These are phyloP conservation scores for Sebastes nivosus DNA, from an alignment of 2,797 vertebrate species.

Conservation along the genomic window DNA sequence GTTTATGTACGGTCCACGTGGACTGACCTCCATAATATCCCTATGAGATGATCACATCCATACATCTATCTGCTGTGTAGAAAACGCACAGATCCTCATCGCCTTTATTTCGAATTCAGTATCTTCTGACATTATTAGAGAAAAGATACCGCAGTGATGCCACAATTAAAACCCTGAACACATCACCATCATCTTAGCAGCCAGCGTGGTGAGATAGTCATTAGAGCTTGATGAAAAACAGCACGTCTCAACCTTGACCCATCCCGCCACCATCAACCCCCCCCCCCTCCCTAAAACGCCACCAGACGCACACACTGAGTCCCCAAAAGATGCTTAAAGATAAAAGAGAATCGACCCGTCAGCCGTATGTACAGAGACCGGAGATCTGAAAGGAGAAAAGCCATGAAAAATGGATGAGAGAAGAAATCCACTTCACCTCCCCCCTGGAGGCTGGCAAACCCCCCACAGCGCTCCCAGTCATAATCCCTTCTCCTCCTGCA, in stretches of 20 bases:
- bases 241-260: conserved; percentile 65
- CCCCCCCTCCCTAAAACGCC: neutral
- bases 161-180: conserved; percentile 10
- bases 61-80: neutral
- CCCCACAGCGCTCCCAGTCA: conserved; percentile 76
- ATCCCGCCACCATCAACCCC: neutral
- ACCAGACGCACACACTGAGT: conserved; percentile 36
- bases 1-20: conserved; percentile 23
- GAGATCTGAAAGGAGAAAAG: conserved; percentile 81
- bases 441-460: conserved; percentile 72
- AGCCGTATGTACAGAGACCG: conserved; percentile 73
- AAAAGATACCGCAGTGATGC: neutral
- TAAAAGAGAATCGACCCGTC: conserved; percentile 80
- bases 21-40: conserved; percentile 9
- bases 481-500: conserved; percentile 75
- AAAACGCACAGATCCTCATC: neutral
- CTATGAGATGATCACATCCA: conserved; percentile 14
- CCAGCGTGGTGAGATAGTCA: conserved; percentile 16
- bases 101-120: conserved; percentile 12
- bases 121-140: conserved; percentile 13
- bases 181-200: conserved; percentile 16
- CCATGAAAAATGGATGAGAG: conserved; percentile 88
- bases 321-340: conserved; percentile 77
- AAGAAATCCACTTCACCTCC: conserved; percentile 82
- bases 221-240: conserved; percentile 58